Evolutionary conservation across 1,140 invertebrate genomes (phyloP).

Genomic region (Hesperophylax magnus): DNA sequence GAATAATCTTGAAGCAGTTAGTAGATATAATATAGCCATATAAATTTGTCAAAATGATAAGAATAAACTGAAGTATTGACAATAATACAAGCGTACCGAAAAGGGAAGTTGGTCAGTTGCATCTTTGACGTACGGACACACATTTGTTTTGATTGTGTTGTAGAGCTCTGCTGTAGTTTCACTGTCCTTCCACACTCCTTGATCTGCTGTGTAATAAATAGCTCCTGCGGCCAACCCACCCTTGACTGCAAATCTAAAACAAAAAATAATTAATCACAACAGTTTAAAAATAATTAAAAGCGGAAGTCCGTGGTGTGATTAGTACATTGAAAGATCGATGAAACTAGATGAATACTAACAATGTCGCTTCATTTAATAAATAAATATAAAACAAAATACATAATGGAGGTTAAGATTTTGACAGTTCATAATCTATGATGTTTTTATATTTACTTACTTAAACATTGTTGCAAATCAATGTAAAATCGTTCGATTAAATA

Average conservation of each 20-base stretch:
- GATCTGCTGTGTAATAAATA: constrained; percentile 70
- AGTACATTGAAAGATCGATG: no score
- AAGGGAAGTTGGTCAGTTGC: constrained; percentile 70
- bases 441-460: background rate
- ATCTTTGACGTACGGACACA: constrained; percentile 70
- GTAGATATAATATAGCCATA: no score
- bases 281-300: no score
- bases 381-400: no score
- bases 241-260: constrained; percentile 70
- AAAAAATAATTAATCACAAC: background rate
- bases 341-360: no score
- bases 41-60: no score
- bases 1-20: no score
- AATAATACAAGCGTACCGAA: constrained; percentile 61
- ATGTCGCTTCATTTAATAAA: no score
- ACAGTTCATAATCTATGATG: no score
- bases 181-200: constrained; percentile 73
- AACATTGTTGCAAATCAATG: background rate
- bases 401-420: no score
- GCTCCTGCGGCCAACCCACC: constrained; percentile 68
- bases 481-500: background rate
- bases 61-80: no score
- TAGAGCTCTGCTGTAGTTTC: constrained; percentile 68
- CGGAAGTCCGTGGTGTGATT: no score
- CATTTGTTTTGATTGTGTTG: constrained; percentile 67